Evolutionary conservation across 1,140 invertebrate species (phyloP), one percentile per base, ranked within the genome.

Genomic region (Bombus waltoni): DNA sequence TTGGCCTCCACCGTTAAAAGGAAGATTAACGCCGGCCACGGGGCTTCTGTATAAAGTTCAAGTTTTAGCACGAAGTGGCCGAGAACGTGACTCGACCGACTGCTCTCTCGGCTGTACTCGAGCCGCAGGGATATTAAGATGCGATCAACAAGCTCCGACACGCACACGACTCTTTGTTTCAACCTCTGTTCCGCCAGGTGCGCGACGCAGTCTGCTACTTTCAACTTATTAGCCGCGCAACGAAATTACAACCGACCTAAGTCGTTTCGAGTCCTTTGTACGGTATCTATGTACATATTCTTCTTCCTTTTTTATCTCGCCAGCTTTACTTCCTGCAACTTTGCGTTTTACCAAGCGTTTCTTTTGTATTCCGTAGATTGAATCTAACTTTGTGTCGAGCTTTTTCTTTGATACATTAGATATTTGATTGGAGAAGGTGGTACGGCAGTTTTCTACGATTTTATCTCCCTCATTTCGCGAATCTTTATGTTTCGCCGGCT

Each of bases 21-120:
- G 85, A 88, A 89, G 88, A 90, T 90, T 89, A 90, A 90, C 88
- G 85, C 83, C 73, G 81, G 38, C 81, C 62, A 73, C 77, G 73
- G 74, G 44, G 82, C 79, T 40, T 22, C 73, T 38, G 79, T 79
- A 88, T 90, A 87, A 83, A 90, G 85, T 89, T 70, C 74, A 76
- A 84, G 88, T 87, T 90, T 89, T 87, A 90, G 86, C 59, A 65
- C 85, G 38, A 76, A 80, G 73, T 78, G 81, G 82, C 42, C 18
- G 66, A 68, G 75, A 53, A 89, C 88, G 88, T 89, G 84, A 89
- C 72, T 68, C 79, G 53, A 47, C n/a, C 68, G 59, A 66, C 72
- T 72, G 53, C 9, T 40, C 59, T 11, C 59, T 62, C 28, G 3
- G 42, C 53, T 83, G 66, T 42, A 79, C 65, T 40, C 42, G 59